These are phyloP conservation scores for Ceyx melanurus DNA, from an alignment of 2,113 vertebrate genomes.

Conservation along the genomic window DNA sequence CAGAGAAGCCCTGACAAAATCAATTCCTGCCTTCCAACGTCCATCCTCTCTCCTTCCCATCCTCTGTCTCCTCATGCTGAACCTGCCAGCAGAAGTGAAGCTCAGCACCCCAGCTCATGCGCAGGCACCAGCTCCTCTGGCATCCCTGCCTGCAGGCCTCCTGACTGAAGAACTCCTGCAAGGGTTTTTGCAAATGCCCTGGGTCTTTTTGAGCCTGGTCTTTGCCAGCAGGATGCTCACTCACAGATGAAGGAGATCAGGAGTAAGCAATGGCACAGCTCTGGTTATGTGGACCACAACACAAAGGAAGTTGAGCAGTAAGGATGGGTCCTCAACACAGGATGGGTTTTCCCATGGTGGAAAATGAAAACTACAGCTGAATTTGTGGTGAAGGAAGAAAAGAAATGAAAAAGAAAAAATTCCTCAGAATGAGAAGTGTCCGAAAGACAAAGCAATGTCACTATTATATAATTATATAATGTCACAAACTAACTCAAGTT, in stretches of 20 bases:
- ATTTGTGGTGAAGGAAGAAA: neutral
- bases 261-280: neutral
- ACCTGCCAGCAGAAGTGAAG: neutral
- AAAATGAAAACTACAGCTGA: neutral
- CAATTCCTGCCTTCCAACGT: neutral
- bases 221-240: neutral
- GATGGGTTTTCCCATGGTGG: neutral
- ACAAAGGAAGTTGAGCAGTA: neutral
- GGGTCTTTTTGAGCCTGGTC: neutral
- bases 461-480: neutral
- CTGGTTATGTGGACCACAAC: neutral
- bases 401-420: neutral
- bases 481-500: neutral
- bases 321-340: neutral
- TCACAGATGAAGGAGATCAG: neutral
- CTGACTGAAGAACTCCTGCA: neutral
- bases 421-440: neutral
- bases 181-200: neutral
- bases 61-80: neutral
- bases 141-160: neutral
- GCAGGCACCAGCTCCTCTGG: neutral
- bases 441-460: neutral
- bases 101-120: neutral
- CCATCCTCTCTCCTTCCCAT: neutral
- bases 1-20: neutral